Evolutionary conservation across 2,113 vertebrate genomes (phyloP), one percentile per base, ranked within the genome.

Genomic region (Anguilla japonica): DNA sequence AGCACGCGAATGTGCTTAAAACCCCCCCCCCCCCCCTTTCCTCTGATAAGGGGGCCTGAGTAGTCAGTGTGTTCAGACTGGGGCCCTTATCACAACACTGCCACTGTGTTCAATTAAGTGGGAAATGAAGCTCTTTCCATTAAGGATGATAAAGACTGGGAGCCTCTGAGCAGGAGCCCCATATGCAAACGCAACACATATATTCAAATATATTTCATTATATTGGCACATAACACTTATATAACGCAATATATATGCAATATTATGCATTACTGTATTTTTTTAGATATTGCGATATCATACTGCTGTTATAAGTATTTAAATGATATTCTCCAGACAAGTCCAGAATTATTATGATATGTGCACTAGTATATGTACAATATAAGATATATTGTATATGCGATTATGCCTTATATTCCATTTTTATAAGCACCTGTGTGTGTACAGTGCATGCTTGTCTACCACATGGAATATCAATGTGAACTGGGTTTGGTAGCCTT

Each of bases 51-150:
- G 88, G 63, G 78, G 83, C 84, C 79, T 83, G 86, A 85, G 81
- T 86, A 43, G 83, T 41, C 78, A 79, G 85, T 39, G 41, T 88
- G 75, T 89, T 87, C 87, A 86, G 83, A 88, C 81, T 39, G 67
- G 86, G 46, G 78, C 9, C 29, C 88, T 92, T 90, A 92, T 92
- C 89, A 89, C 15, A 26, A 40, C 79, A 56, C 83, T 86, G 89
- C 81, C 82, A 85, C 87, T 80, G 82, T 84, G 67, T 89, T 79
- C 88, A 90, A 90, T 90, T 88, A 89, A 88, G 83, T 81, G 84
- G 88, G 89, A 88, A 90, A 89, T 89, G 83, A 89, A 82, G 82
- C 63, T 78, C 83, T 75, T 89, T 89, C 88, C 88, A 91, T 90
- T 91, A 88, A 84, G 84, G 53, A 57, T 85, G 88, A 89, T 90